These are phyloP conservation scores for Bombus pyrosoma DNA, from an alignment of 1,140 invertebrate species.

Conservation along the genomic window DNA sequence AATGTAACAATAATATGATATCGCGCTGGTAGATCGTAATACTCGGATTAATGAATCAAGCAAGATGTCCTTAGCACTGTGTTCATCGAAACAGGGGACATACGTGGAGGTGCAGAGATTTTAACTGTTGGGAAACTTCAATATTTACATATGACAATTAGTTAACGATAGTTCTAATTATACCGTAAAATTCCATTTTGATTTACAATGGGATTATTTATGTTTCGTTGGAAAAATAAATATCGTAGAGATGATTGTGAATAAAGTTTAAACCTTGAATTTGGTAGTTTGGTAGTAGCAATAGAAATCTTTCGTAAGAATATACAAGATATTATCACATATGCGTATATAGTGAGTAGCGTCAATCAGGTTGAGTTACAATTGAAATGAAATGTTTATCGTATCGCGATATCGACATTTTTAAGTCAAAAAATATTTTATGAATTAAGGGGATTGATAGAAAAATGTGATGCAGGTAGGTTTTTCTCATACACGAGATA, in stretches of 20 bases:
- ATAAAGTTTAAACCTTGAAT: slow-evolving; percentile 44
- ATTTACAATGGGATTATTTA: not conserved
- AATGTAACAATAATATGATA: not conserved
- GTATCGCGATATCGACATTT: too few species aligned
- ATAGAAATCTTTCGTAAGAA: slow-evolving; percentile 52
- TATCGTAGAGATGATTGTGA: slow-evolving; percentile 20
- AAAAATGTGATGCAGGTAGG: not conserved
- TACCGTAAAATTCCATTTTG: not conserved
- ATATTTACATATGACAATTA: not conserved
- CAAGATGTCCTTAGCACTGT: too few species aligned
- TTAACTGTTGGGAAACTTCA: not conserved
- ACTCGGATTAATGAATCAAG: not conserved
- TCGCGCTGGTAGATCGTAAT: too few species aligned
- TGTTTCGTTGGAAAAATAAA: not conserved
- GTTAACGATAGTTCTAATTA: not conserved
- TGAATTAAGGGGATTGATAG: not conserved
- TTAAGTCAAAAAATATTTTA: not conserved
- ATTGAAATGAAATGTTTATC: slow-evolving; percentile 20
- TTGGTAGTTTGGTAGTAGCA: slow-evolving; percentile 63
- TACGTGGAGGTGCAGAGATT: not conserved
- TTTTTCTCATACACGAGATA: not conserved
- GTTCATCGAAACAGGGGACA: not conserved
- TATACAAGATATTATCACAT: not conserved
- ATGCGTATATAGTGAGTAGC: not conserved
- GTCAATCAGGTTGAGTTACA: slow-evolving; percentile 51